Conservation (phyloP, 2,113 vertebrate species). For the Chloroceryle aenea region DNA sequence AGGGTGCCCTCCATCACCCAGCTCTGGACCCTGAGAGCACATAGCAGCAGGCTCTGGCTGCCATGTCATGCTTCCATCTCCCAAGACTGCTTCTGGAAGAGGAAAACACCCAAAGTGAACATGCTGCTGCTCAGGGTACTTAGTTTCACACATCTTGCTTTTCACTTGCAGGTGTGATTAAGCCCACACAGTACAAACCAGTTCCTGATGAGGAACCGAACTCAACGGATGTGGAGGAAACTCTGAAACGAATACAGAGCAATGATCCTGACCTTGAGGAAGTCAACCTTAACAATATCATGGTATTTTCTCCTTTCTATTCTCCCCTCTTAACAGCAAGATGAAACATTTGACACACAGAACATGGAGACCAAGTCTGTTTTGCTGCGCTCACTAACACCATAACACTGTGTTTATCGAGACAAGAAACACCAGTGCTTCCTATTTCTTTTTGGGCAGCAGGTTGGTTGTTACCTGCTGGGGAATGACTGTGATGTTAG, state of each 20-base stretch:
- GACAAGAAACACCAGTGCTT: background rate
- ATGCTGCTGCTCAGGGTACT: background rate
- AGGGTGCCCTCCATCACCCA: background rate
- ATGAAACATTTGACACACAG: background rate
- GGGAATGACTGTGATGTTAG: background rate
- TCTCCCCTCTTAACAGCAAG: background rate
- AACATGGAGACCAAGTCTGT: background rate
- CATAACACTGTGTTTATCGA: background rate
- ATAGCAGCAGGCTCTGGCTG: accelerated
- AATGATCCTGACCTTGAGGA: conserved; percentile 92
- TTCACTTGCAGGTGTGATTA: conserved; percentile 89
- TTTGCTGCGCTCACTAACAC: background rate
- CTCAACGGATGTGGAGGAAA: conserved; percentile 92
- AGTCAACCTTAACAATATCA: conserved; percentile 98
- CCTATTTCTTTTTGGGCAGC: background rate
- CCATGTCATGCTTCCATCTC: background rate
- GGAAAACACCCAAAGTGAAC: background rate
- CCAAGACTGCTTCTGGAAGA: background rate
- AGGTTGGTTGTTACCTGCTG: background rate
- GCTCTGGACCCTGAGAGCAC: background rate
- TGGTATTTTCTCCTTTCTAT: conserved; percentile 72
- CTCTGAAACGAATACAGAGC: conserved; percentile 85
- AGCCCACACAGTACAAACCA: conserved; percentile 94
- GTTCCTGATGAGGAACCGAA: conserved; percentile 96
- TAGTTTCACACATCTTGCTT: background rate